Percentiles rank a stretch among this genome's conserved stretches.
phyloP scores from a whole-genome alignment of 2,797 vertebrate species.

The Aotus griseimembra region DNA sequence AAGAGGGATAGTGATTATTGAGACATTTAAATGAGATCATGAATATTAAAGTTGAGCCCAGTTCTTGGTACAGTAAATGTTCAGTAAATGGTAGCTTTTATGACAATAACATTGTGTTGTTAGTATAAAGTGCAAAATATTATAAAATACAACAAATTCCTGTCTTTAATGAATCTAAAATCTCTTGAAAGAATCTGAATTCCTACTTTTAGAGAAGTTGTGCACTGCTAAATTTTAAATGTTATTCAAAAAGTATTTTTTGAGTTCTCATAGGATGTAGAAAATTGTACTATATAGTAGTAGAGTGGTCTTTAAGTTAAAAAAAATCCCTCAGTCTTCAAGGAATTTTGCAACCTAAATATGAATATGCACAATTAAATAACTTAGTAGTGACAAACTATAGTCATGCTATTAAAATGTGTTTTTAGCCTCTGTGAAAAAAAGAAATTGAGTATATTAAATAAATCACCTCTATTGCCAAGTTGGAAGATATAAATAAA shows the following conservation, averaged over 20 bases:
- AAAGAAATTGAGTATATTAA: background rate
- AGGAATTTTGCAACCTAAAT: background rate
- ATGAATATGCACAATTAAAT: background rate
- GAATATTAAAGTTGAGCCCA: background rate
- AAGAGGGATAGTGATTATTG: background rate
- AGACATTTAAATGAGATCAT: background rate
- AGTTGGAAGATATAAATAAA: background rate
- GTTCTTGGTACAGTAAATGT: background rate
- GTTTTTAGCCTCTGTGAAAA: background rate
- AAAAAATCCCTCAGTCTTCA: background rate
- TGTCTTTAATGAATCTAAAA: background rate
- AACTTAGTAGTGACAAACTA: background rate
- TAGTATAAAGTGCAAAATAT: background rate
- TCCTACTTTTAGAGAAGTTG: background rate
- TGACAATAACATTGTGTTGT: background rate
- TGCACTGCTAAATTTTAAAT: background rate
- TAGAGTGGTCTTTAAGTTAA: background rate
- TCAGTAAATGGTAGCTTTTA: background rate
- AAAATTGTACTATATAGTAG: background rate
- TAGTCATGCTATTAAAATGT: background rate
- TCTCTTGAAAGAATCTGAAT: background rate
- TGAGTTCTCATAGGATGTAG: background rate
- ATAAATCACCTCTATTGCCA: background rate
- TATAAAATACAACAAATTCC: background rate
- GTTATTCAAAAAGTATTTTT: background rate